These are phyloP conservation scores for Malthinus flaveolus DNA, from an alignment of 2,888 invertebrate species.

Conservation along the genomic window DNA sequence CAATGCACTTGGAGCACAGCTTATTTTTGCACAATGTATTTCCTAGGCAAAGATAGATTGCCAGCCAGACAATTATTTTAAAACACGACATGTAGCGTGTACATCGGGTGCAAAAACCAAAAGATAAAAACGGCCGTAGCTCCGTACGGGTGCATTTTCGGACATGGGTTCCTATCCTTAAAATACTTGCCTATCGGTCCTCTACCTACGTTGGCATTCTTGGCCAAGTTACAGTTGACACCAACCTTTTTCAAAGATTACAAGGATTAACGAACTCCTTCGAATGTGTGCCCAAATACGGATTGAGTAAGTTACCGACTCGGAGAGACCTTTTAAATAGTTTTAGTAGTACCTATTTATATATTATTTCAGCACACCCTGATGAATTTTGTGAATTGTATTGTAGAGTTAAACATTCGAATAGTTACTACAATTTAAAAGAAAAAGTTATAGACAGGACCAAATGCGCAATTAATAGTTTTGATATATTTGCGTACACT, in stretches of 20 bases:
- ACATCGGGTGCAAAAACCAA: too few relatives aligned
- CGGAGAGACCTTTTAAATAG: constrained; percentile 2
- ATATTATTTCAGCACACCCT: constrained; percentile 21
- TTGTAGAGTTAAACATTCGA: constrained; percentile 69
- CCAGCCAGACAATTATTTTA: too few relatives aligned
- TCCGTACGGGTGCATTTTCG: too few relatives aligned
- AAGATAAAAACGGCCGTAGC: too few relatives aligned
- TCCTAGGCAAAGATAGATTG: too few relatives aligned
- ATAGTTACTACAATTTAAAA: constrained; percentile 69
- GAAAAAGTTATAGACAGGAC: constrained; percentile 83
- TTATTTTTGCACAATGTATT: too few relatives aligned
- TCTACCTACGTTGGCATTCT: too few relatives aligned
- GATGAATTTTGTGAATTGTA: constrained; percentile 77
- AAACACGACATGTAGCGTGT: too few relatives aligned
- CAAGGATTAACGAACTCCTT: constrained; percentile 67
- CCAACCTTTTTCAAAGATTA: constrained; percentile 59
- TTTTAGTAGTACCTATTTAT: constrained; percentile 5
- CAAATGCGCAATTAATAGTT: constrained; percentile 76
- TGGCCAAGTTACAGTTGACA: too few relatives aligned
- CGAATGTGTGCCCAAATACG: constrained; percentile 84
- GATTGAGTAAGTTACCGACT: constrained; percentile 59
- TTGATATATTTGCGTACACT: constrained; percentile 81
- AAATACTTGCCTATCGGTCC: too few relatives aligned
- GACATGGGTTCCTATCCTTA: too few relatives aligned
- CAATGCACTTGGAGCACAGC: too few relatives aligned